Evolutionary conservation across 2,888 invertebrate species (phyloP).

Genomic region (Spisula solida): DNA sequence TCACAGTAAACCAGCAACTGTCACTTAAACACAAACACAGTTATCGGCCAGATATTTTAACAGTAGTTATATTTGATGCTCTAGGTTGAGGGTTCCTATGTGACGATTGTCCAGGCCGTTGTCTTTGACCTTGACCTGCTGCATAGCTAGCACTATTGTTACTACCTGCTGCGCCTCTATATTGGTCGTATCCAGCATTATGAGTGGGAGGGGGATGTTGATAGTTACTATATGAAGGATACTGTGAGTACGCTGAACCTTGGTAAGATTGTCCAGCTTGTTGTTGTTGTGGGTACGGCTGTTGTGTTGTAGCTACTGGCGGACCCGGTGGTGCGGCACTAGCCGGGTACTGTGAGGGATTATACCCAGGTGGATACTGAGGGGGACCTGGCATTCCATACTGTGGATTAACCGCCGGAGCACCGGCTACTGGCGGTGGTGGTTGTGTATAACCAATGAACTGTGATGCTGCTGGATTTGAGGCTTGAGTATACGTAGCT

Average conservation of each 20-base stretch:
- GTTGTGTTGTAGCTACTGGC: slow-evolving; percentile 57
- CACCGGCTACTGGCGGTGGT: slow-evolving; percentile 59
- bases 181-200: slow-evolving; percentile 42
- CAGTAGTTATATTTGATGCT: slow-evolving; percentile 69
- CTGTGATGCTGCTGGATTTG: slow-evolving; percentile 37
- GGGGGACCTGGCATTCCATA: slow-evolving; percentile 58
- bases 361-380: slow-evolving; percentile 66
- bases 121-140: neutral
- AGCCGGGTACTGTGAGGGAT: slow-evolving; percentile 71
- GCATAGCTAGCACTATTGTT: slow-evolving; percentile 28
- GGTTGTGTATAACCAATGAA: slow-evolving; percentile 65
- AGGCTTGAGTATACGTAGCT: slow-evolving; percentile 42
- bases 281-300: slow-evolving; percentile 52
- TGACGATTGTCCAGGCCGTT: slow-evolving; percentile 36
- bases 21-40: no score
- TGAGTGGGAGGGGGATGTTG: slow-evolving; percentile 47
- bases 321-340: slow-evolving; percentile 65
- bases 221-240: slow-evolving; percentile 40
- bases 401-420: slow-evolving; percentile 60
- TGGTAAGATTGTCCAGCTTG: slow-evolving; percentile 44
- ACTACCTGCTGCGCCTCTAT: slow-evolving; percentile 31
- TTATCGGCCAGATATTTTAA: slow-evolving; percentile 68
- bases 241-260: slow-evolving; percentile 39
- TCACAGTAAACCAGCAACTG: no score
- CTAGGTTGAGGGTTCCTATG: slow-evolving; percentile 40